Evolutionary conservation across 2,797 vertebrate genomes (phyloP), one percentile per base, ranked within the genome.

Genomic region (Heterohyrax brucei): DNA sequence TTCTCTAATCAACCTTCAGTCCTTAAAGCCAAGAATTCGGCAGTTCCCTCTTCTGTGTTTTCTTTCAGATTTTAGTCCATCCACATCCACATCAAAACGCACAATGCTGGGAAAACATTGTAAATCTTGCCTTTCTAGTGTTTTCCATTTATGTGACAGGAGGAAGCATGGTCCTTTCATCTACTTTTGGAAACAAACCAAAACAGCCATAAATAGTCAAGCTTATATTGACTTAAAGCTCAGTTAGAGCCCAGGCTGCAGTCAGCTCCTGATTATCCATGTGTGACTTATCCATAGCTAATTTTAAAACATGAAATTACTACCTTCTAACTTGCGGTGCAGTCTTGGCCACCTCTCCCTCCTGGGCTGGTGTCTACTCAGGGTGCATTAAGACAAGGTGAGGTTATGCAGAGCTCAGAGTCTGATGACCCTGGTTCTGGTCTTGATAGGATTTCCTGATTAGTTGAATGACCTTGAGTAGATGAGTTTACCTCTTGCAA

Each of bases 191-290:
- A 96, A 95, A 97, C 95, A 96, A 97, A 94, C 95, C 97, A 97
- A 97, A 97, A 91, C 84, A 95, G 28, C 96, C 95, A 95, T 96
- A 97, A 97, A 97, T 97, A 97, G 96, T 97, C 96, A 96, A 95
- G 94, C 94, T 97, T 97, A 94, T 96, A 97, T 97, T 97, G 96
- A 97, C 95, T 97, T 96, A 95, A 95, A 97, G 80, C 95, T 97
- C 97, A 95, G 96, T 96, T 96, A 97, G 95, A 96, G 91, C 95
- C 83, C 61, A 86, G 86, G 93, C 95, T 90, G 59, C 59, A 92
- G 92, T 94, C 90, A 86, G 91, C 80, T 94, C 91, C 91, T 97
- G 96, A 95, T 96, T 97, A 95, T 95, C 95, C 97, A 95, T 96
- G 97, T 97, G 96, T 96, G 94, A 95, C 96, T 97, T 97, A 97